Evolutionary conservation across 2,113 vertebrate genomes (phyloP).

Genomic region (Phylloscopus trochiloides): DNA sequence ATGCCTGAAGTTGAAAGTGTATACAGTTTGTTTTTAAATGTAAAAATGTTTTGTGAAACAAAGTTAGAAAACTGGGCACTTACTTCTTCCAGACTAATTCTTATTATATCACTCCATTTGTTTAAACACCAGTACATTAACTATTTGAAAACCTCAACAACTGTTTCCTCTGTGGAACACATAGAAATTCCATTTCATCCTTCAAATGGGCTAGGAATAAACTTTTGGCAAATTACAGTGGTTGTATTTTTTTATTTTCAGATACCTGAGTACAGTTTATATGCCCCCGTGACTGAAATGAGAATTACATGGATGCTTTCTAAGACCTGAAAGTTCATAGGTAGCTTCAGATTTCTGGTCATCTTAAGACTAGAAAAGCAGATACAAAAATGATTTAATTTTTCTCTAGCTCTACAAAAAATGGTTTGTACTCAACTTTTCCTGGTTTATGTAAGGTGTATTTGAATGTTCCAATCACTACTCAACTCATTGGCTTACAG

Average conservation of each 20-base stretch:
- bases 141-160: background rate
- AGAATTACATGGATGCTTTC: background rate
- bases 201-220: background rate
- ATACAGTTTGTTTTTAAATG: background rate
- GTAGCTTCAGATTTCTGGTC: background rate
- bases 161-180: background rate
- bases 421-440: background rate
- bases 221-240: background rate
- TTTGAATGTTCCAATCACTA: background rate
- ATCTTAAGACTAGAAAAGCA: background rate
- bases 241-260: background rate
- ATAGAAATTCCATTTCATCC: background rate
- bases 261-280: background rate
- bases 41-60: background rate
- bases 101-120: background rate
- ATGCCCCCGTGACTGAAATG: background rate
- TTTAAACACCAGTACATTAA: background rate
- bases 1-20: background rate
- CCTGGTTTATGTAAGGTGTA: background rate
- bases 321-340: background rate
- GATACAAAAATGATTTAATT: background rate
- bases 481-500: background rate
- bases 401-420: background rate
- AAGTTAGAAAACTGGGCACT: background rate
- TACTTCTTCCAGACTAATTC: background rate